phyloP scores from a whole-genome alignment of 2,888 invertebrate species.

The Acleris laterana region DNA sequence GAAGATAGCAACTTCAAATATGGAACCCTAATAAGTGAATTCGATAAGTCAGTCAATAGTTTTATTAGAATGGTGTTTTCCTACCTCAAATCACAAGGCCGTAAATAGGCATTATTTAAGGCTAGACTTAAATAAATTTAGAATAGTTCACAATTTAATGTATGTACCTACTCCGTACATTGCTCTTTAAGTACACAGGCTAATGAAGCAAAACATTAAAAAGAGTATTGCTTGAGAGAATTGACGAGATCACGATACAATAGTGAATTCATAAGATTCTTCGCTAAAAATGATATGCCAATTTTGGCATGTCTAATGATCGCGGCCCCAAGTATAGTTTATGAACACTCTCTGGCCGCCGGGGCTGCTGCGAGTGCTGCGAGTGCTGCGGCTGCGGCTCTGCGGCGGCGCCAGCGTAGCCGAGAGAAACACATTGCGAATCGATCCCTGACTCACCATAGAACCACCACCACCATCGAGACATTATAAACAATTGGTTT shows the following conservation, averaged over 20 bases:
- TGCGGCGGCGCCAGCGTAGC: too few species aligned
- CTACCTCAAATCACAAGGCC: slow-evolving; percentile 60
- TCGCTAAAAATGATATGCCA: slow-evolving; percentile 14
- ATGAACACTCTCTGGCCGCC: too few species aligned
- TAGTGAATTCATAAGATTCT: slow-evolving; percentile 32
- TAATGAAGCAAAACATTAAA: slow-evolving; percentile 26
- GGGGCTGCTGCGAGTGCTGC: too few species aligned
- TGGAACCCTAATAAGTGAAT: slow-evolving; percentile 27
- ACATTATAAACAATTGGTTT: too few species aligned
- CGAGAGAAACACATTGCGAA: too few species aligned
- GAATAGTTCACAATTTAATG: slow-evolving; percentile 40
- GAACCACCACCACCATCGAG: too few species aligned
- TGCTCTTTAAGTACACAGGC: slow-evolving; percentile 33
- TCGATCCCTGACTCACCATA: too few species aligned
- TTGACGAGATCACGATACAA: slow-evolving; percentile 29
- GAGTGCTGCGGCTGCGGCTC: too few species aligned
- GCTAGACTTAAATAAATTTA: slow-evolving; percentile 62
- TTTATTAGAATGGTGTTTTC: slow-evolving; percentile 66
- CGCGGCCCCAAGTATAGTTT: too few species aligned
- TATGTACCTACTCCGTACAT: slow-evolving; percentile 26
- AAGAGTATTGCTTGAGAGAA: slow-evolving; percentile 31
- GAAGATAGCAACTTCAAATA: slow-evolving; percentile 12
- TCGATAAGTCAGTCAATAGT: slow-evolving; percentile 56
- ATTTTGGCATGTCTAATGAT: too few species aligned
- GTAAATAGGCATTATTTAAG: slow-evolving; percentile 57